A percentile compares a stretch with the other conserved stretches of the same genome.
Evolutionary conservation across 2,888 invertebrate genomes (phyloP).

Genomic region (Helleia helle): DNA sequence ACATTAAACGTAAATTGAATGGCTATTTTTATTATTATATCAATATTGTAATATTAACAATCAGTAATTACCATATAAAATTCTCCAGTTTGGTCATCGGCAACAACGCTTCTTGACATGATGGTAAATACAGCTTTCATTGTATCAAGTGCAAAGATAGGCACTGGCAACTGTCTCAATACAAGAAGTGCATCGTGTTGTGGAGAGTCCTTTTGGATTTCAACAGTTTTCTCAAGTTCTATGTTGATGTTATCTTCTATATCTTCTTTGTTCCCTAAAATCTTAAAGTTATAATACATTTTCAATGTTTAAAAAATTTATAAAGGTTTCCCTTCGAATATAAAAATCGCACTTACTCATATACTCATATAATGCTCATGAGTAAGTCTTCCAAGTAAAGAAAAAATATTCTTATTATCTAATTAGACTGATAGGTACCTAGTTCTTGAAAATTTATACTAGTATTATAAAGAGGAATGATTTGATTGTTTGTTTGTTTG

Average conservation of each 20-base stretch:
- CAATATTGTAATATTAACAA: too few relatives aligned
- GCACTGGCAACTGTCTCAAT: constrained; percentile 52
- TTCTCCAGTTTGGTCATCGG: constrained; percentile 32
- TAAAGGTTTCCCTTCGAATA: too few relatives aligned
- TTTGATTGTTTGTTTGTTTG: too few relatives aligned
- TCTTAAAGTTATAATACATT: constrained; percentile 23
- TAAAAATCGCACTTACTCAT: too few relatives aligned
- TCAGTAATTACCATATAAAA: constrained; percentile 43
- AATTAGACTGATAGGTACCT: too few relatives aligned
- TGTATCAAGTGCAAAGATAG: constrained; percentile 51
- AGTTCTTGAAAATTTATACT: too few relatives aligned
- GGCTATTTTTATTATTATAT: background rate
- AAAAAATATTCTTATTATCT: too few relatives aligned
- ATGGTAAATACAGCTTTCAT: constrained; percentile 40
- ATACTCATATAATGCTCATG: too few relatives aligned
- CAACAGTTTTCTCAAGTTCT: constrained; percentile 44
- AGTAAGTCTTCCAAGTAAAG: too few relatives aligned
- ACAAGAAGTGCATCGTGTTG: constrained; percentile 38
- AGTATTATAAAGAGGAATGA: too few relatives aligned
- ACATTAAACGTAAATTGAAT: too few relatives aligned
- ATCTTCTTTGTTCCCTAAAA: constrained; percentile 35
- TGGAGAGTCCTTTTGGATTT: constrained; percentile 22
- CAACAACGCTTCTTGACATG: constrained; percentile 41
- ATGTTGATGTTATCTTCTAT: constrained; percentile 35
- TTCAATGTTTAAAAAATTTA: too few relatives aligned